A percentile compares a stretch with the other conserved stretches of the same genome.
Evolutionary conservation across 2,888 invertebrate genomes (phyloP).

Genomic region (Galeruca laticollis): DNA sequence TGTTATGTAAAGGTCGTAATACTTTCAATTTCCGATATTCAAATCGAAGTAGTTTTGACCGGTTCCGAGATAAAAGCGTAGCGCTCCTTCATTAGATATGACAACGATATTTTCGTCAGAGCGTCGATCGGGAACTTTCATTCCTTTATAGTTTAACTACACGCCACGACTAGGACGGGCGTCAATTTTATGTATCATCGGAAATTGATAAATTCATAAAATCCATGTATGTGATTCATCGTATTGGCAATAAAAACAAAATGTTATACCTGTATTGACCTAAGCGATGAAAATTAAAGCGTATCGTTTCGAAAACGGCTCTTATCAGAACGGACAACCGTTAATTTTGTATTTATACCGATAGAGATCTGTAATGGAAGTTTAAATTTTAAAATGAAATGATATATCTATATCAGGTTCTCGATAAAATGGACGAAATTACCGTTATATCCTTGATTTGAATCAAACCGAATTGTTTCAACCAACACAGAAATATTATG

Average conservation of each 20-base stretch:
- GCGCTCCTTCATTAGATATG: no score
- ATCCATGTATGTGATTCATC: no score
- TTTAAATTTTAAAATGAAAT: slow-evolving; percentile 37
- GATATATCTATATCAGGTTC: slow-evolving; percentile 31
- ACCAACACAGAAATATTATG: slow-evolving; percentile 15
- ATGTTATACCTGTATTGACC: background rate
- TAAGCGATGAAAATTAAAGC: background rate
- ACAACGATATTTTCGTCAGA: no score
- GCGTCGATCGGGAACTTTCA: no score
- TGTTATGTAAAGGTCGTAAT: no score
- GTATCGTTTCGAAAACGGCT: background rate
- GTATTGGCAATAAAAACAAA: background rate
- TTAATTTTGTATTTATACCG: slow-evolving; percentile 38
- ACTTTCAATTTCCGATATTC: no score
- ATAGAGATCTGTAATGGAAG: slow-evolving; percentile 41
- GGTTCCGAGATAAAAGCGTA: no score
- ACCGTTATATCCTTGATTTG: slow-evolving; percentile 37
- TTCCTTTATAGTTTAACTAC: no score
- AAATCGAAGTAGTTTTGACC: no score
- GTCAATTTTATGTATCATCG: no score
- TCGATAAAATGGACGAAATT: slow-evolving; percentile 37
- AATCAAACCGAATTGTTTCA: slow-evolving; percentile 33
- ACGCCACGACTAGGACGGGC: no score
- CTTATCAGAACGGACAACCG: slow-evolving; percentile 3
- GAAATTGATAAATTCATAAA: no score